A percentile compares a stretch with the other conserved stretches of the same genome.
Evolutionary conservation across 1,140 invertebrate genomes (phyloP).

Genomic region (Prorops nasuta): DNA sequence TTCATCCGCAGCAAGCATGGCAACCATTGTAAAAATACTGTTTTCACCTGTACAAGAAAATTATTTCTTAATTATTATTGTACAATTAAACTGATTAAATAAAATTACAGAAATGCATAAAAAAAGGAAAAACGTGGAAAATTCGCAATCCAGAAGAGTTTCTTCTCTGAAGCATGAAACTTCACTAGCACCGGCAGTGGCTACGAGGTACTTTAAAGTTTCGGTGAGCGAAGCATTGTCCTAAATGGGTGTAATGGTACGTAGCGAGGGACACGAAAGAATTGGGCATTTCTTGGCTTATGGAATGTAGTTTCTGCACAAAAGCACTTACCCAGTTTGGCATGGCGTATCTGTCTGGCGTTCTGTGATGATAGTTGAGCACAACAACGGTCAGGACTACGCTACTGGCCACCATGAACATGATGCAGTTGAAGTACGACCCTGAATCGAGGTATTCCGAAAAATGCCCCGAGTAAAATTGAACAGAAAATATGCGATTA

Average conservation of each 20-base stretch:
- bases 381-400: conserved; percentile 97
- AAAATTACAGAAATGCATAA: no score
- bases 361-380: conserved; percentile 97
- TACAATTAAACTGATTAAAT: no score
- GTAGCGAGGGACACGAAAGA: neutral
- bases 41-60: conserved; percentile 71
- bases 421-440: conserved; percentile 99
- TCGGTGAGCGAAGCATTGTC: conserved; percentile 11
- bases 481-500: conserved; percentile 41
- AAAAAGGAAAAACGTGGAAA: no score
- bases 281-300: no score
- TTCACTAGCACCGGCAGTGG: no score
- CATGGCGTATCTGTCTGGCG: conserved; percentile 96
- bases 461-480: conserved; percentile 39
- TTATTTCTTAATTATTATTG: no score
- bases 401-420: conserved; percentile 99
- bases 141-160: no score
- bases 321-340: conserved; percentile 92
- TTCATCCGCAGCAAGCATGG: conserved; percentile 93
- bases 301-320: no score
- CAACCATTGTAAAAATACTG: conserved; percentile 92
- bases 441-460: conserved; percentile 62
- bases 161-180: no score
- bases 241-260: conserved; percentile 15
- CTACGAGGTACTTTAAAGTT: conserved; percentile 28